phyloP scores from a whole-genome alignment of 2,113 vertebrate species.

The Anolis carolinensis region DNA sequence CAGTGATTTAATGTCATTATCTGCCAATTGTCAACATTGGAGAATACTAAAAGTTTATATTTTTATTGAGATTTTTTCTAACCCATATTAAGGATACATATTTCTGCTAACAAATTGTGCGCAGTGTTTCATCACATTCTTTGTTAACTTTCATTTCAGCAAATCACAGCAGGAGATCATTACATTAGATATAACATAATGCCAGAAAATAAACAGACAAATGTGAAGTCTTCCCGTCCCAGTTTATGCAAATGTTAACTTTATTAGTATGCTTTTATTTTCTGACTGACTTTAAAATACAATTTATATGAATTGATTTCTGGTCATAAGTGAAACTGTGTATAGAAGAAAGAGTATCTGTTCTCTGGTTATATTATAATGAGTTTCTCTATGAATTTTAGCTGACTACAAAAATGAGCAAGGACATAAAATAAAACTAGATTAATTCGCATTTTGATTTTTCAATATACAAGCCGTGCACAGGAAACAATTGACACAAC shows the following conservation, averaged over 20 bases:
- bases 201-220: conserved; percentile 8
- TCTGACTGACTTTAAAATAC: conserved; percentile 38
- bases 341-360: neutral
- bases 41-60: neutral
- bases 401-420: conserved; percentile 31
- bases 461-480: conserved; percentile 13
- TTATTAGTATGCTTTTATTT: conserved; percentile 24
- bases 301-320: conserved; percentile 23
- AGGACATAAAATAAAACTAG: conserved; percentile 18
- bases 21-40: neutral
- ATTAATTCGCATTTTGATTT: conserved; percentile 29
- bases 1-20: no score
- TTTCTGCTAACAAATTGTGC: conserved; percentile 20
- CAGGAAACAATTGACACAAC: neutral
- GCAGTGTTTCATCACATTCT: neutral
- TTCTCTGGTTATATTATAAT: conserved; percentile 9
- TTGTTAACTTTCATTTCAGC: conserved; percentile 14
- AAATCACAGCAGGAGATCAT: neutral
- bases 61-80: neutral
- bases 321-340: conserved; percentile 26
- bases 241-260: conserved; percentile 36
- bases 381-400: conserved; percentile 24
- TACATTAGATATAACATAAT: conserved; percentile 16
- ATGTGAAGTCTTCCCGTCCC: neutral
- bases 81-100: neutral